phyloP scores from a whole-genome alignment of 2,113 vertebrate species.

The Podilymbus podiceps region DNA sequence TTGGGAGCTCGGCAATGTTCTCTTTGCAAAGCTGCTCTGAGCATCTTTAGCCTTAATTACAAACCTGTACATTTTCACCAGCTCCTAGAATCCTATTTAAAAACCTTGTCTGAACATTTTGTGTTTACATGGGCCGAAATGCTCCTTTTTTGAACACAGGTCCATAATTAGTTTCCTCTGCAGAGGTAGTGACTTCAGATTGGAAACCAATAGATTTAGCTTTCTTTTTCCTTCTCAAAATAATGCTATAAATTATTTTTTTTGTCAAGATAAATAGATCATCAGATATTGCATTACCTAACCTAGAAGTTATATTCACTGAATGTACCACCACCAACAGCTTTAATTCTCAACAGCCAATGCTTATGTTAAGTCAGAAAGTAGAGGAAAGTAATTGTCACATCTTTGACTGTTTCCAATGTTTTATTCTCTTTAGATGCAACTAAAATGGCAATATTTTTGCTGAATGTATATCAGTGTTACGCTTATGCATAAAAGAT shows the following conservation, averaged over 20 bases:
- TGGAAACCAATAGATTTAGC: background rate
- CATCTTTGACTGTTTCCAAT: background rate
- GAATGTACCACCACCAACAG: background rate
- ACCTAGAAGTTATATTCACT: background rate
- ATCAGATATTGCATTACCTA: background rate
- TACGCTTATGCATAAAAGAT: slow-evolving; percentile 38
- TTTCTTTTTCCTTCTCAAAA: background rate
- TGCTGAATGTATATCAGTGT: background rate
- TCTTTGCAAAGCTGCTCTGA: background rate
- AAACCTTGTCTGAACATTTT: background rate
- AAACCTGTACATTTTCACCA: background rate
- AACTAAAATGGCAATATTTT: slow-evolving; percentile 13
- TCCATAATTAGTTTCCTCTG: background rate
- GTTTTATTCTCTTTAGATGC: slow-evolving; percentile 12
- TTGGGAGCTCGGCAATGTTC: background rate
- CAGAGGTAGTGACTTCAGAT: background rate
- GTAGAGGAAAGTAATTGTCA: background rate
- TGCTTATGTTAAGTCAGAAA: background rate
- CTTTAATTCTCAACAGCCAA: background rate
- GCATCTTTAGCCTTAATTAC: background rate
- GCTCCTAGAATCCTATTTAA: background rate
- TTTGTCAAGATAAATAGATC: background rate
- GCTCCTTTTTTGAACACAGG: background rate
- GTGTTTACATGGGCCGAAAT: background rate
- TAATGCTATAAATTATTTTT: background rate